A percentile compares a stretch with the other conserved stretches of the same genome.
Conservation (phyloP, 2,888 invertebrate species). For the Drosophila acutilabella region DNA sequence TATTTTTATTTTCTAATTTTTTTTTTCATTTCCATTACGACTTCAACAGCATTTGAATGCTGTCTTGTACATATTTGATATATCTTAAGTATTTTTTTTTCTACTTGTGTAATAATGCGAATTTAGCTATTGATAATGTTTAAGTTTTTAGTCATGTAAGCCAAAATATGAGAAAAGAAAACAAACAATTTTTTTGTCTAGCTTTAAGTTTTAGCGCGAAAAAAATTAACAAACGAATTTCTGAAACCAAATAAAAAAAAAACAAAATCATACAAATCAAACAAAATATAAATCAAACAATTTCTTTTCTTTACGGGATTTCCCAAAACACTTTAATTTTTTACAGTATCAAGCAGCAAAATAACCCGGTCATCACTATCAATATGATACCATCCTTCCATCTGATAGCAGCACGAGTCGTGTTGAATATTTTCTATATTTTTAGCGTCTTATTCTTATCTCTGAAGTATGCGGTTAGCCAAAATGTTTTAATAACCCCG, state of each 20-base stretch:
- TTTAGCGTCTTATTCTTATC: constrained; percentile 4
- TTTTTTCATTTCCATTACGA: constrained; percentile 15
- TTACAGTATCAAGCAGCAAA: neutral
- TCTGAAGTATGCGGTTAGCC: constrained; percentile 1
- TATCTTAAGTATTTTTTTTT: constrained; percentile 38
- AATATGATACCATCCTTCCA: neutral
- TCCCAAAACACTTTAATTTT: neutral
- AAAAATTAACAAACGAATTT: constrained; percentile 79
- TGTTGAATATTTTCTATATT: neutral
- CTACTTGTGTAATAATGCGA: constrained; percentile 52
- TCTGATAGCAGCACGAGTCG: neutral
- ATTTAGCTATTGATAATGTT: constrained; percentile 74
- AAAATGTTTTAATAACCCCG: neutral
- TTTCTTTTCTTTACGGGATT: constrained; percentile 3
- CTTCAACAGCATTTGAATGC: constrained; percentile 20
- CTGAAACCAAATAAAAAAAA: constrained; percentile 63
- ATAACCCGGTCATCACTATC: neutral
- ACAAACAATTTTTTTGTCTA: constrained; percentile 73
- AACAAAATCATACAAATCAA: constrained; percentile 12
- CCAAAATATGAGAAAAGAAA: constrained; percentile 13
- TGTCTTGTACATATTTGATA: constrained; percentile 47
- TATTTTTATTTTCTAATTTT: constrained; percentile 14
- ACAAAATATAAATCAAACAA: constrained; percentile 11
- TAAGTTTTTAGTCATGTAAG: constrained; percentile 75
- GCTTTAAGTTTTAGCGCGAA: constrained; percentile 78